These are phyloP conservation scores for Lasioglossum malachurum DNA, from an alignment of 2,888 invertebrate genomes.

Conservation along the genomic window DNA sequence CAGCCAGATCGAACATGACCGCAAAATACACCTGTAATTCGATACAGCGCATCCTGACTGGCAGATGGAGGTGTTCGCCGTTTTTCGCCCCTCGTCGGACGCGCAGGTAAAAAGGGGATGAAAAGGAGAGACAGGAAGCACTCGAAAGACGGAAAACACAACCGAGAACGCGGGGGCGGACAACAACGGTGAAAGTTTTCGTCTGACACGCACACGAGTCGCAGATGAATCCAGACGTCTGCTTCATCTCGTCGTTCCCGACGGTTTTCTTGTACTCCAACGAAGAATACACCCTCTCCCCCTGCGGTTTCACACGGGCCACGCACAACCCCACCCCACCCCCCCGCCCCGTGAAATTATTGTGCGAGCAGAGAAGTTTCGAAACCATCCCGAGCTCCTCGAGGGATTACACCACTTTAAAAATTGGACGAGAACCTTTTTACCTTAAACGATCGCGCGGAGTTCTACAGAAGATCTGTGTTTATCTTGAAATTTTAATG, in stretches of 20 bases:
- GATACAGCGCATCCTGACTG: constrained; percentile 59
- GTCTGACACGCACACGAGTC: background rate
- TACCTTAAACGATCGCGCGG: background rate
- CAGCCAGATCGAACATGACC: constrained; percentile 51
- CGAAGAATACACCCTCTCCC: background rate
- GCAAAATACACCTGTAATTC: constrained; percentile 61
- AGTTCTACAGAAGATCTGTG: background rate
- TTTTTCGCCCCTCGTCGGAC: constrained; percentile 22
- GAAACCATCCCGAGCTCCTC: background rate
- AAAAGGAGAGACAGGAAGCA: constrained; percentile 1
- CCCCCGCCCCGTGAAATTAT: background rate
- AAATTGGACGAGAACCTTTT: background rate
- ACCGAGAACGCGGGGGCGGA: background rate
- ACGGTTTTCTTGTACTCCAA: background rate
- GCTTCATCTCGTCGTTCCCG: background rate
- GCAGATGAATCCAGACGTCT: background rate
- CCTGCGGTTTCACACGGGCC: background rate
- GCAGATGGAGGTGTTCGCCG: constrained; percentile 48
- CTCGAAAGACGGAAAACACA: constrained; percentile 9
- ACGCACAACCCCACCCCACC: background rate
- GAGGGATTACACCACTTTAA: constrained; percentile 5
- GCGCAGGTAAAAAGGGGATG: background rate
- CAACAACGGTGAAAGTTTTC: background rate
- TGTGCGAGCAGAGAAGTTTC: background rate
- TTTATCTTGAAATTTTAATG: background rate